Conservation (phyloP, 2,888 invertebrate species). For the Pecten maximus region DNA sequence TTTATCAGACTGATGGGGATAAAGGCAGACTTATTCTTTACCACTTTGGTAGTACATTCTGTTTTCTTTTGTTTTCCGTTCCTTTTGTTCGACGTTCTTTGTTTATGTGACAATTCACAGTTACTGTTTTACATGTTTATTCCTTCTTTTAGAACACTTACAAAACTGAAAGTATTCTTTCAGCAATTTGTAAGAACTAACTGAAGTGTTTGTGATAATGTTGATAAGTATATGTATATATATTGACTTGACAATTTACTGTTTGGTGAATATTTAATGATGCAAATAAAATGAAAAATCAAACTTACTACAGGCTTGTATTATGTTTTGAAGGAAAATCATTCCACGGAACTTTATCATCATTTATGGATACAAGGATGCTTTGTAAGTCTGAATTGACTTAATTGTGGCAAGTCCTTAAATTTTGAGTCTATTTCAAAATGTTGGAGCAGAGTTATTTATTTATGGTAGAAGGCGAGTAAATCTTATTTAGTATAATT, state of each 20-base stretch:
- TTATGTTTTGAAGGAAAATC: too few relatives aligned
- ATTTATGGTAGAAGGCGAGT: too few relatives aligned
- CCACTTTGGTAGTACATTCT: not conserved
- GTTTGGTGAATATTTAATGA: constrained; percentile 13
- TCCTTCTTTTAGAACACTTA: not conserved
- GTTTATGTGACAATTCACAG: not conserved
- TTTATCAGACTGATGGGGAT: too few relatives aligned
- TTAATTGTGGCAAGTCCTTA: too few relatives aligned
- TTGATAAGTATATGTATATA: not conserved
- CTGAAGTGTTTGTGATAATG: constrained; percentile 29
- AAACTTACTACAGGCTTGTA: too few relatives aligned
- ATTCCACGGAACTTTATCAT: too few relatives aligned
- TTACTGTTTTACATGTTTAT: not conserved
- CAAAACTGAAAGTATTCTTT: constrained; percentile 3
- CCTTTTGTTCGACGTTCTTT: not conserved
- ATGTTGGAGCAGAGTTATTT: too few relatives aligned
- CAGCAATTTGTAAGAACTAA: not conserved
- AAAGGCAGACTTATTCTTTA: too few relatives aligned
- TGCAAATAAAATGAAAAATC: constrained; percentile 9
- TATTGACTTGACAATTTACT: not conserved
- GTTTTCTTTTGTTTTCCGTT: not conserved
- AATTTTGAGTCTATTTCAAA: too few relatives aligned
- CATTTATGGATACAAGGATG: too few relatives aligned
- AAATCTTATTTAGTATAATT: too few relatives aligned
- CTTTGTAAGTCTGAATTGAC: too few relatives aligned